Percentiles rank a stretch among this genome's conserved stretches.
phyloP scores from a whole-genome alignment of 2,113 vertebrate species.

The Paralichthys olivaceus region DNA sequence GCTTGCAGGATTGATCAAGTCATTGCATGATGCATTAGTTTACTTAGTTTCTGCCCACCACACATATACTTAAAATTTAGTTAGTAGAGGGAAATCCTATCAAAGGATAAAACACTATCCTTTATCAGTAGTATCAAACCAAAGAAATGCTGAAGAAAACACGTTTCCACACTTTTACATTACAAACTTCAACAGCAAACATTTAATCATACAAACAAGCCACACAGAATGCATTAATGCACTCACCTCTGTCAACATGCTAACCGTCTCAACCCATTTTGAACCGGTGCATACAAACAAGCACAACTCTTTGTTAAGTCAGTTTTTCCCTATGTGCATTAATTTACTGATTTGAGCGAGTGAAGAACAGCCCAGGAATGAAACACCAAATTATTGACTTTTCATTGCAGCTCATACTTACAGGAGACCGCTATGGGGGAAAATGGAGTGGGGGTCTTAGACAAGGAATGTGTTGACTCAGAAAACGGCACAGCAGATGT shows the following conservation, averaged over 20 bases:
- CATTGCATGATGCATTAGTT: constrained; percentile 23
- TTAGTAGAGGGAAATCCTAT: not conserved
- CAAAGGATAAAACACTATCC: not conserved
- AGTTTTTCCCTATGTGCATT: not conserved
- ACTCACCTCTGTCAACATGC: not conserved
- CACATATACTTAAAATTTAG: constrained; percentile 6
- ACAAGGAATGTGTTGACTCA: constrained; percentile 77
- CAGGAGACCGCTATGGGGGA: constrained; percentile 66
- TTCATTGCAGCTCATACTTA: constrained; percentile 73
- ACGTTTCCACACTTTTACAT: not conserved
- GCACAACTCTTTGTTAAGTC: not conserved
- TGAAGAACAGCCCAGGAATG: constrained; percentile 69
- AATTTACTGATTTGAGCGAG: not conserved
- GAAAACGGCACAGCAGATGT: constrained; percentile 83
- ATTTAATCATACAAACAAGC: constrained; percentile 8
- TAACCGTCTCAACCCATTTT: constrained; percentile 8
- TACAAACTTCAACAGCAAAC: not conserved
- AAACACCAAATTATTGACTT: constrained; percentile 19
- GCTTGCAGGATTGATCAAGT: not conserved
- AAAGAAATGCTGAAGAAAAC: constrained; percentile 20
- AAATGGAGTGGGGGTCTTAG: constrained; percentile 56
- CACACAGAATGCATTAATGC: not conserved
- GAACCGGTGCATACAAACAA: constrained; percentile 1
- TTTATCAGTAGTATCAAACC: not conserved
- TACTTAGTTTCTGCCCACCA: constrained; percentile 7